Conservation (phyloP, 53 echinoderm and acorn worm species). For the Pentamera pediparva region DNA sequence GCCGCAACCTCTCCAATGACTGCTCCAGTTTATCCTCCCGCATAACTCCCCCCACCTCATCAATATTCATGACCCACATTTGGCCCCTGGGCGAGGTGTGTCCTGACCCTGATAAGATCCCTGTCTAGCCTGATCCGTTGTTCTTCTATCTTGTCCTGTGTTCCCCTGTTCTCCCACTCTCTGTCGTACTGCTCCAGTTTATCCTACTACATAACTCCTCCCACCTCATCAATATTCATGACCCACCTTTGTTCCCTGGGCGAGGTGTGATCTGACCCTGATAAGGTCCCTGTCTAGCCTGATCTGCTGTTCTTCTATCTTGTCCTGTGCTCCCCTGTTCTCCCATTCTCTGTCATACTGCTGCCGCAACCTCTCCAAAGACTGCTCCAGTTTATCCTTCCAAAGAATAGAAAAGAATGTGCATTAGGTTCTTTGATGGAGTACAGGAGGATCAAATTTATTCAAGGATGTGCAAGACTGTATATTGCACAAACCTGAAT, state of each 20-base stretch:
- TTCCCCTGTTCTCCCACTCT: constrained; percentile 65
- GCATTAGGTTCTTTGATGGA: neutral
- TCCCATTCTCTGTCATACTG: constrained; percentile 72
- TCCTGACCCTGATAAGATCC: constrained; percentile 67
- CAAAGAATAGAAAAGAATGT: neutral
- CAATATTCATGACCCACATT: constrained; percentile 60
- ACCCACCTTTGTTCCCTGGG: constrained; percentile 75
- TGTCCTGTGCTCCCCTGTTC: constrained; percentile 43
- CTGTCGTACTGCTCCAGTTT: constrained; percentile 55
- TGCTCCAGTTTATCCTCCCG: constrained; percentile 69
- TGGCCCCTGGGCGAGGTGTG: constrained; percentile 63
- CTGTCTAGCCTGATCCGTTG: constrained; percentile 63
- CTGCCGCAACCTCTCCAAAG: constrained; percentile 57
- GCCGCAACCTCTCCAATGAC: constrained; percentile 56
- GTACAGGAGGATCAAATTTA: too few relatives aligned
- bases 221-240: neutral
- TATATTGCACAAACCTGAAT: too few relatives aligned
- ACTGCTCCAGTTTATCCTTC: constrained; percentile 76
- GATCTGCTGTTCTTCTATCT: constrained; percentile 67
- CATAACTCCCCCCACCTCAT: too few relatives aligned
- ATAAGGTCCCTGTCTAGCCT: constrained; percentile 70
- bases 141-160: constrained; percentile 53
- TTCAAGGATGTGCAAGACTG: too few relatives aligned
- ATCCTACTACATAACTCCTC: too few relatives aligned
- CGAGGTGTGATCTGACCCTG: constrained; percentile 75